Percentiles rank a stretch among this genome's conserved stretches.
phyloP scores from a whole-genome alignment of 2,888 invertebrate species.

The Drosophila anomalata region DNA sequence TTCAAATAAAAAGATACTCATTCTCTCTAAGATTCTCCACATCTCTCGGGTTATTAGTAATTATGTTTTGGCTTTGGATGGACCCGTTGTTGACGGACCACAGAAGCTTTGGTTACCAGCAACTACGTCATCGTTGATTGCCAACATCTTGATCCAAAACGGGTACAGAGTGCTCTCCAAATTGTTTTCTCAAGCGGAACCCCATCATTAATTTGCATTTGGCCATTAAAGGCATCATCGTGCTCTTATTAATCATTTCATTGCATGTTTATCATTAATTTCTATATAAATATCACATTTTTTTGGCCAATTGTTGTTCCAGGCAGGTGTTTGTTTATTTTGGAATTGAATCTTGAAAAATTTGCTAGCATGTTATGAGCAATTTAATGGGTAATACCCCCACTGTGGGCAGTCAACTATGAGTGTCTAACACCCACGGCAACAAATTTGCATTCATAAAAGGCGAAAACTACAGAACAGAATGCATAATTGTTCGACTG shows the following conservation, averaged over 20 bases:
- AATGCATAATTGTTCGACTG: slow-evolving; percentile 51
- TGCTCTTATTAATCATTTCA: slow-evolving; percentile 40
- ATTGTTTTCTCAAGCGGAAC: not conserved
- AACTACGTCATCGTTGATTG: slow-evolving; percentile 45
- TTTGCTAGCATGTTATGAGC: slow-evolving; percentile 33
- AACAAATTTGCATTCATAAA: slow-evolving; percentile 55
- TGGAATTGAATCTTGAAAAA: slow-evolving; percentile 5
- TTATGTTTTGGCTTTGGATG: slow-evolving; percentile 49
- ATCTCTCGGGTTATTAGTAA: slow-evolving; percentile 54
- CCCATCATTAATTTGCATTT: slow-evolving; percentile 12
- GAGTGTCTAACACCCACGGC: slow-evolving; percentile 42
- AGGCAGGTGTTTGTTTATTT: slow-evolving; percentile 34
- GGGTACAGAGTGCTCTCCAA: slow-evolving; percentile 12
- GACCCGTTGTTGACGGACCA: slow-evolving; percentile 16
- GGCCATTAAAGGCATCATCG: slow-evolving; percentile 20
- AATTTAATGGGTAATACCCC: slow-evolving; percentile 10
- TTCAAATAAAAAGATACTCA: not conserved
- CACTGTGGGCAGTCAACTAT: slow-evolving; percentile 36
- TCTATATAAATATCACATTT: slow-evolving; percentile 27
- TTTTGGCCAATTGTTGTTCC: slow-evolving; percentile 4
- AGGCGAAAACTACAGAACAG: slow-evolving; percentile 56
- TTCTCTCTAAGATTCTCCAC: slow-evolving; percentile 1
- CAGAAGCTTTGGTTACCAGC: slow-evolving; percentile 12
- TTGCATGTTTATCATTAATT: slow-evolving; percentile 21
- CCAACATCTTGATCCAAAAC: slow-evolving; percentile 18